Evolutionary conservation across 1,140 invertebrate species (phyloP), one percentile per base, ranked within the genome.

Genomic region (Cyphomyrmex costatus): DNA sequence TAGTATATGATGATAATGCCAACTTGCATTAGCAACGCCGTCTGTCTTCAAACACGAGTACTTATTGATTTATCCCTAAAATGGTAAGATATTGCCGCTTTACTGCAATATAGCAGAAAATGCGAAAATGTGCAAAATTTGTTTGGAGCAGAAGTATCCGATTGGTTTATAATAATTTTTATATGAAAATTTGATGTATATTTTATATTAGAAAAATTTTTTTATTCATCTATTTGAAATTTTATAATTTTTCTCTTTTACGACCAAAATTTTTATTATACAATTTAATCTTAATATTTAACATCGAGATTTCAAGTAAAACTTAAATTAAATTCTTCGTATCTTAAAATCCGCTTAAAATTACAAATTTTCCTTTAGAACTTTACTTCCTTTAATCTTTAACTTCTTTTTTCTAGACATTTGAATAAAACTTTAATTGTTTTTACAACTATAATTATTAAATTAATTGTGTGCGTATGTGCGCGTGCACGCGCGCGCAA

Each of bases 391-490:
- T 1, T 27, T 3, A n/a, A 46, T 56, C 36, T 58, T 33, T 14
- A 53, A 14, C 0, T 51, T 24, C 8, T 58, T 6, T 33, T 7
- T 36, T 70, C 6, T 14, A 21, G 0, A 21, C 27, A 24, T 3
- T 76, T 10, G 8, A 3, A 58, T 3, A 60, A 3, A 1, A 42
- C 36, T 74, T 74, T 74, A 21, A 58, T 74, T 24, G 36, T 3
- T 73, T 36, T 58, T 1, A 21, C 0, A 19, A 33, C 12, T 12
- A 14, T 16, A 73, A 73, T n/a, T 33, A 56, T 33, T 7, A 10
- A 42, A 42, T 65, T 46, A 49, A 78, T 49, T 49, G 49, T 12
- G n/a, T n/a, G n/a, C n/a, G n/a, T n/a, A n/a, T n/a, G n/a, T n/a
- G n/a, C n/a, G n/a, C n/a, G n/a, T n/a, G n/a, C n/a, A n/a, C n/a